Percentiles rank a stretch among this genome's conserved stretches.
phyloP scores from a whole-genome alignment of 2,888 invertebrate genomes.

The Cheilosia variabilis region DNA sequence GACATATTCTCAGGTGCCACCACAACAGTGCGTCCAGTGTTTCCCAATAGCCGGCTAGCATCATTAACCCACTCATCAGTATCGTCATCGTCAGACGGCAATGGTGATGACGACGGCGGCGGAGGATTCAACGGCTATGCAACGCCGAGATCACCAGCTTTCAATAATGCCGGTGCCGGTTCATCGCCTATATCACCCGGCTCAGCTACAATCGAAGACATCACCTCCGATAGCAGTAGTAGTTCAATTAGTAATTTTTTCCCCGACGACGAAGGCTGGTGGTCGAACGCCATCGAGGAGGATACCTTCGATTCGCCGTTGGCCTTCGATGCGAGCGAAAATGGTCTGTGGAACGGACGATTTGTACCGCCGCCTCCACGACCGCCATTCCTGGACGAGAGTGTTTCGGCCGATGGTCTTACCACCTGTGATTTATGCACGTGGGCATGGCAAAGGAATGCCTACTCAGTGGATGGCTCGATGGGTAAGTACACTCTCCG shows the following conservation, averaged over 20 bases:
- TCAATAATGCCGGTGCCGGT: constrained; percentile 55
- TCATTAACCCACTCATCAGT: constrained; percentile 76
- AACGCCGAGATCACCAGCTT: constrained; percentile 66
- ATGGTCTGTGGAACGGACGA: constrained; percentile 84
- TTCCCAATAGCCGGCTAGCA: constrained; percentile 81
- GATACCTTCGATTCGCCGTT: constrained; percentile 84
- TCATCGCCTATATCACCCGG: constrained; percentile 61
- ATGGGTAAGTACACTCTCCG: constrained; percentile 84
- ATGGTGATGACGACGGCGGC: constrained; percentile 51
- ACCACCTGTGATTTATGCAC: constrained; percentile 90
- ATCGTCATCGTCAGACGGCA: constrained; percentile 72
- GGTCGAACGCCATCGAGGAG: constrained; percentile 84
- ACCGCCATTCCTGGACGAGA: constrained; percentile 87
- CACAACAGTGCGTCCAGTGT: constrained; percentile 82
- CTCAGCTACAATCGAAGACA: constrained; percentile 70
- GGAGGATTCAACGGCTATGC: constrained; percentile 68
- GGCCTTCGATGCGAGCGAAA: constrained; percentile 84
- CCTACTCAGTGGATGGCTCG: constrained; percentile 86
- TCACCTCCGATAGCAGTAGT: constrained; percentile 75
- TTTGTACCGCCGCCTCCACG: constrained; percentile 89
- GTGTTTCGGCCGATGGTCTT: constrained; percentile 87
- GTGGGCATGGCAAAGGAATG: constrained; percentile 88
- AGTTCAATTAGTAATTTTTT: constrained; percentile 78
- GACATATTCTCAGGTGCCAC: constrained; percentile 80
- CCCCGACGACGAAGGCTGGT: constrained; percentile 82